Evolutionary conservation across 2,113 vertebrate genomes (phyloP), one percentile per base, ranked within the genome.

Genomic region (Tetraodon nigroviridis): DNA sequence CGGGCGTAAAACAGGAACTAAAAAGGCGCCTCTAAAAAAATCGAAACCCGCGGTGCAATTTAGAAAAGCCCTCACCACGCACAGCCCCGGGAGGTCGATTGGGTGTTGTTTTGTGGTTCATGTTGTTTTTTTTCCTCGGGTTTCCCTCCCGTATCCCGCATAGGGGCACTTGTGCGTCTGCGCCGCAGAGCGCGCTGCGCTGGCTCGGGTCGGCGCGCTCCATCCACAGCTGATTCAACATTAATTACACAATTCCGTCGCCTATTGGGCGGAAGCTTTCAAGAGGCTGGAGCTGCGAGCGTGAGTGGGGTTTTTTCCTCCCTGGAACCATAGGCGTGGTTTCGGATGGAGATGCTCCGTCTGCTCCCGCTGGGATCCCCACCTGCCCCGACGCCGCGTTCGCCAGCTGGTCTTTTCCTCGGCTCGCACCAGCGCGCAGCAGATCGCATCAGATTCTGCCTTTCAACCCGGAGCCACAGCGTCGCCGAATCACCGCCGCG

Each of bases 291-390:
- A 50, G 44, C 53, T 2, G 64, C 47, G 48, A 55, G 24, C 22
- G 74, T 51, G 67, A 3, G 50, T 45, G 56, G 5, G 15, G 5
- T 17, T 70, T 60, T 18, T n/a, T n/a, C n/a, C n/a, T n/a, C n/a
- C 49, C 74, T 45, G 71, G 73, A 70, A 62, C 13, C 71, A 70
- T 74, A 83, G 86, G 84, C 81, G 86, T 88, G 86, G 84, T 85
- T 82, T 79, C 82, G 78, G 78, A 83, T 78, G 75, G 69, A 83
- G 85, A 84, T 76, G 84, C 75, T 81, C 83, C 71, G 60, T 83
- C 76, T 78, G 80, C 81, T 85, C 82, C 81, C 74, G 85, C 84
- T 78, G 85, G 80, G 85, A 68, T 73, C 63, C 80, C 81, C 87
- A 86, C 85, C 87, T 87, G 87, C 85, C 79, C 50, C 61, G 64